These are phyloP conservation scores for Archilochus colubris DNA, from an alignment of 2,113 vertebrate species.

Conservation along the genomic window DNA sequence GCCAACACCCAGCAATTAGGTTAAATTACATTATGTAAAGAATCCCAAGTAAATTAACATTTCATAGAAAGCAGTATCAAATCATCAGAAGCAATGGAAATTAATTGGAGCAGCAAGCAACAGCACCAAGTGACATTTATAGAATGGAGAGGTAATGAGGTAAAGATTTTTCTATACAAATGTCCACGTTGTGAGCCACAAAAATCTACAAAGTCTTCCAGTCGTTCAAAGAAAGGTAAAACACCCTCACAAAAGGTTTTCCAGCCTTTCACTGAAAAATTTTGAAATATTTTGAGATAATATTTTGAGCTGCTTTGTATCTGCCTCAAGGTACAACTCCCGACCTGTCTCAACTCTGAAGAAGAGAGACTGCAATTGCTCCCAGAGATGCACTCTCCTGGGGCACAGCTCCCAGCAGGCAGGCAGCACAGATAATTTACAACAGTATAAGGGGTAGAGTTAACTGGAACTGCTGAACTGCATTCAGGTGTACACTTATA, in stretches of 20 bases:
- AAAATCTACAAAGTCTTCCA: neutral
- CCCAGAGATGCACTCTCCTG: neutral
- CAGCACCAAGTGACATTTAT: neutral
- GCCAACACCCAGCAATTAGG: neutral
- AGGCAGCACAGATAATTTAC: neutral
- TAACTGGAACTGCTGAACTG: neutral
- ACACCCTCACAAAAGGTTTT: neutral
- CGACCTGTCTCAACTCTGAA: neutral
- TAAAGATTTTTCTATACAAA: neutral
- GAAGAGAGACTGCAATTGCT: neutral
- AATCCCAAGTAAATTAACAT: neutral
- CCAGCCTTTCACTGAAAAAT: neutral
- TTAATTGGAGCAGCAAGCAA: neutral
- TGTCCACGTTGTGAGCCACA: neutral
- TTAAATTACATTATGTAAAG: neutral
- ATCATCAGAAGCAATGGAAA: neutral
- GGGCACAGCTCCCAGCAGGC: neutral
- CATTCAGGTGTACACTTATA: neutral
- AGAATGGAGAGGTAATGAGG: neutral
- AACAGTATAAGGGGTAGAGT: neutral
- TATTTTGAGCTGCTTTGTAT: neutral
- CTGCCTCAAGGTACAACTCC: neutral
- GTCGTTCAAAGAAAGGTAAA: neutral
- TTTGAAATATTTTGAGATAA: neutral
- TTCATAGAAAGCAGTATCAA: neutral